phyloP scores from a whole-genome alignment of 2,113 vertebrate genomes.

The Gila orcuttii region DNA sequence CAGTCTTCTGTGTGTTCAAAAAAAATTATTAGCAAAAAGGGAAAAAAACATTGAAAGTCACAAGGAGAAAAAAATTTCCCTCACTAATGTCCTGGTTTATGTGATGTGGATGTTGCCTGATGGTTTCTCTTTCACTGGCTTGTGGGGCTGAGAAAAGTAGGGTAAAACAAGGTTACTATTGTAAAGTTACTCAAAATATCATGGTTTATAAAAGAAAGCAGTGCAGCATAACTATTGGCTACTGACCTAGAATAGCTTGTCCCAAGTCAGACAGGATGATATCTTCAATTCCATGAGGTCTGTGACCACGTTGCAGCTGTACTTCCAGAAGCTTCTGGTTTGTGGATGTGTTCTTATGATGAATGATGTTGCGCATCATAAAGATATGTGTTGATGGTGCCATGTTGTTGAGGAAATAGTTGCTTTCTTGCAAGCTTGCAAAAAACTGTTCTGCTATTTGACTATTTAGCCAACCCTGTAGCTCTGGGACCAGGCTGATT shows the following conservation, averaged over 20 bases:
- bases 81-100: neutral
- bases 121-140: neutral
- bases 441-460: conserved; percentile 50
- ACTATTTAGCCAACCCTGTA: conserved; percentile 45
- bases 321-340: conserved; percentile 6
- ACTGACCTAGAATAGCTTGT: conserved; percentile 14
- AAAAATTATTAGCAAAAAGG: neutral
- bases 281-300: neutral
- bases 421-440: neutral
- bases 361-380: conserved; percentile 2
- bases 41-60: neutral
- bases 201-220: neutral
- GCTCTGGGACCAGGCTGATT: conserved; percentile 42
- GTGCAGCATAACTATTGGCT: neutral
- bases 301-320: neutral
- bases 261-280: neutral
- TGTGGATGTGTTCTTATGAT: neutral
- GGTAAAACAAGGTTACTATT: neutral
- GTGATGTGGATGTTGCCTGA: neutral
- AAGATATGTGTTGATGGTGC: conserved; percentile 9
- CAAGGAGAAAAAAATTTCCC: neutral
- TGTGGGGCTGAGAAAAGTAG: neutral
- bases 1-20: neutral
- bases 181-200: too few species aligned
- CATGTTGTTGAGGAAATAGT: conserved; percentile 22